Evolutionary conservation across 2,888 invertebrate genomes (phyloP), one percentile per base, ranked within the genome.

Genomic region (Conops quadrifasciatus): DNA sequence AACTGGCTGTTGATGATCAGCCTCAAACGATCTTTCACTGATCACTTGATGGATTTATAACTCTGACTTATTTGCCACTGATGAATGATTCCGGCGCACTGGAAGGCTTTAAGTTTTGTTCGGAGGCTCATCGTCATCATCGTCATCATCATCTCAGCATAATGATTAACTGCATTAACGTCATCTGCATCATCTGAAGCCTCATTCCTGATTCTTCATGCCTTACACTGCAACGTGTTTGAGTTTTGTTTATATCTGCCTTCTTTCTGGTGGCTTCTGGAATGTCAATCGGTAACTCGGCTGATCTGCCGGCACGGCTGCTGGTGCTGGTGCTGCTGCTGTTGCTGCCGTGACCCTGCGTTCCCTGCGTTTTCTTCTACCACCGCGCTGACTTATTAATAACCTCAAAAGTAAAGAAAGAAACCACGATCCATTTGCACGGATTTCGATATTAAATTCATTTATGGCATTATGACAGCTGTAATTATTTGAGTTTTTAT

Each of bases 1-100:
- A 69, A 53, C 74, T 4, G 5, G 80, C 80, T 81, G 80, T 82
- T 82, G 83, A 83, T 83, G 83, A 83, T 83, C 83, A 82, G 80
- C 80, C 80, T 80, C 82, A 82, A 81, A 82, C 83, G 82, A 83
- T 83, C 83, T 82, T 80, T 82, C 83, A 82, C 80, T 82, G 80
- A 71, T 71, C 58, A 69, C 71, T 36, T 80, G 80, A 79, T 85
- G 84, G 83, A 84, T 84, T 84, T 80, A 77, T 84, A 84, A 84
- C 85, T 82, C 84, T 83, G 84, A 82, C 83, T 83, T 81, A 84
- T 84, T 81, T 84, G 84, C 84, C 84, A 84, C 85, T 84, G 84
- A 84, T 84, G 84, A 84, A 84, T 84, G 84, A 83, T 82, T 82
- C 79, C 69, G 67, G 70, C 72, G 65, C 19, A 30, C 45, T 49